phyloP scores from a whole-genome alignment of 2,113 vertebrate species.

The Brachyhypopomus gauderio region DNA sequence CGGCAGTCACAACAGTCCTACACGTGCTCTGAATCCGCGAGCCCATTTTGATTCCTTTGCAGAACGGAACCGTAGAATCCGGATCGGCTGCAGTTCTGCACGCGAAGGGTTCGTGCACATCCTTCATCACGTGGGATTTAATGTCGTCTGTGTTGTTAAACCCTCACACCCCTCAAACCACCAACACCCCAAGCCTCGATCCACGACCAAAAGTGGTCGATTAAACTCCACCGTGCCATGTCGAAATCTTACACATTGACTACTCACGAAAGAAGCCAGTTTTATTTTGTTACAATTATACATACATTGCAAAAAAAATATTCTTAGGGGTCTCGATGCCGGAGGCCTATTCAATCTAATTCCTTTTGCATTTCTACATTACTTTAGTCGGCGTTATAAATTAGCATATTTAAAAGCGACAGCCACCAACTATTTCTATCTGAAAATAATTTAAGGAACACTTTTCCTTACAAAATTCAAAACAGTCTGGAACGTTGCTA shows the following conservation, averaged over 20 bases:
- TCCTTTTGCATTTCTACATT: slow-evolving; percentile 11
- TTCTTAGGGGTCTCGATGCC: slow-evolving; percentile 35
- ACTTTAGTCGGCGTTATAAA: slow-evolving; percentile 27
- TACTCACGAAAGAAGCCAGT: slow-evolving; percentile 12
- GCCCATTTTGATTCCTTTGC: neutral
- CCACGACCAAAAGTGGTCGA: neutral
- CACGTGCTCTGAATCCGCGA: neutral
- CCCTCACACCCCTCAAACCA: neutral
- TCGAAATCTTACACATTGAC: neutral
- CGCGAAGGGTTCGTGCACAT: neutral
- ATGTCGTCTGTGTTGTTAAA: neutral
- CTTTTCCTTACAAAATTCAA: slow-evolving; percentile 56
- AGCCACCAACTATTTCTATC: slow-evolving; percentile 55
- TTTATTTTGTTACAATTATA: neutral
- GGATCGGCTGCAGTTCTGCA: slow-evolving; percentile 1
- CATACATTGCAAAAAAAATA: slow-evolving; percentile 1
- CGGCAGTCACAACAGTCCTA: slow-evolving; percentile 22
- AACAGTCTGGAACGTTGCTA: slow-evolving; percentile 88
- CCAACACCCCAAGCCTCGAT: neutral
- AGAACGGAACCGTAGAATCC: slow-evolving; percentile 10
- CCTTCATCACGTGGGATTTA: neutral
- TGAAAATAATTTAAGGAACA: slow-evolving; percentile 18
- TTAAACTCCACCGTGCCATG: neutral
- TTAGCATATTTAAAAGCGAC: slow-evolving; percentile 61
- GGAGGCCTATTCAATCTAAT: neutral